These are phyloP conservation scores for Amia ocellicauda DNA, from an alignment of 2,113 vertebrate species.

Conservation along the genomic window DNA sequence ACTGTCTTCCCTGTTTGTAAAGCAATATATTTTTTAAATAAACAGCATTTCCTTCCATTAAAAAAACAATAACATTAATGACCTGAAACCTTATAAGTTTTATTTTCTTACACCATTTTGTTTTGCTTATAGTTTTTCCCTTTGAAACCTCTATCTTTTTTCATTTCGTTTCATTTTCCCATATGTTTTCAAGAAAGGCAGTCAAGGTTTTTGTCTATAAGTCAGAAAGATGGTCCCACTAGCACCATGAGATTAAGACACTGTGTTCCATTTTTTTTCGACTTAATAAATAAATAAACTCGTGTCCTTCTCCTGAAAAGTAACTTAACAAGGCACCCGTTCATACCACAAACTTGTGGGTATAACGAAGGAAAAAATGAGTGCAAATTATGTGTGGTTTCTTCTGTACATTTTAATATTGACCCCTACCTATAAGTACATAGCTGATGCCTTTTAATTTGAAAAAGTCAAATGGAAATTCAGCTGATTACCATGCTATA, in stretches of 20 bases:
- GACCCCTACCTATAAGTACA: constrained; percentile 20
- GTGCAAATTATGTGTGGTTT: constrained; percentile 70
- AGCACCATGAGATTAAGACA: constrained; percentile 25
- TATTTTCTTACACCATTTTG: no score
- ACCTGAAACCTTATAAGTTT: constrained; percentile 61
- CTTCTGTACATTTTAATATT: constrained; percentile 51
- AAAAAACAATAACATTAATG: constrained; percentile 48
- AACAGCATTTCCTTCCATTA: constrained; percentile 38
- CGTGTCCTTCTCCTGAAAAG: no score
- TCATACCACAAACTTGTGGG: constrained; percentile 43
- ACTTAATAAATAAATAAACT: no score
- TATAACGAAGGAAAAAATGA: constrained; percentile 49
- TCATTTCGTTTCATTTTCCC: constrained; percentile 26
- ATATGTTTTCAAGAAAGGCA: constrained; percentile 8
- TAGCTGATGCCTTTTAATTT: constrained; percentile 21
- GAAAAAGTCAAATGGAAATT: not conserved
- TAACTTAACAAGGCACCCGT: constrained; percentile 47
- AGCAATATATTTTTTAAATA: constrained; percentile 66
- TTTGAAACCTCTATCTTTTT: constrained; percentile 38
- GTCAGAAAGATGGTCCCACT: no score
- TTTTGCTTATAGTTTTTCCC: constrained; percentile 30
- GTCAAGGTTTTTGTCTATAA: no score
- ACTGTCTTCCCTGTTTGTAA: constrained; percentile 48
- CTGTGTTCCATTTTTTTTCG: constrained; percentile 38
- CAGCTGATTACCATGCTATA: no score